Base-by-base conservation (phyloP, 1,140 invertebrate genomes). In the Lanistes nyassanus region DNA sequence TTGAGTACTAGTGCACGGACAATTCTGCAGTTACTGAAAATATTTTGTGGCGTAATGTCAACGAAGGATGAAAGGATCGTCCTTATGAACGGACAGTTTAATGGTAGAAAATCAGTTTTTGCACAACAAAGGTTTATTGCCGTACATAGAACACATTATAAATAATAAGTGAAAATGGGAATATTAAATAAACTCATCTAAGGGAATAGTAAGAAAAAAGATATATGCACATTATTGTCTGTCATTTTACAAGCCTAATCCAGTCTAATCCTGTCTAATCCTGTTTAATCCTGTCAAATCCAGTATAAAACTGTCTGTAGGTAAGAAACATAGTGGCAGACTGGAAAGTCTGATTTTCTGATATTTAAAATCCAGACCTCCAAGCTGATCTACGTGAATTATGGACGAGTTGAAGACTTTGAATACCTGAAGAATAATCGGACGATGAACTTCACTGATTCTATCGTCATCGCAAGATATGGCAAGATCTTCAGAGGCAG, bases 361-460 rank as follows among this genome's bases (percentile, higher is more conserved):
- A 31, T 31, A 11, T 60, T 9, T 60, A 31, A 26, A 31, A 60
- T 23, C n/a, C 56, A 60, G 56, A 23, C 9, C 1, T 47, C 42
- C 19, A 82, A 23, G 36, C 71, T 90, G 13, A 86, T 91, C 34
- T 92, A 91, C 81, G 90, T 86, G 6, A 90, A 92, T 79, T 92
- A 91, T 80, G 91, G 91, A 7, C 79, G 86, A 68, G 76, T 83
- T 21, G 86, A 91, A 62, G 91, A 92, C 81, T 92, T 89, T 80
- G 81, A 87, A 26, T 75, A 79, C 42, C 72, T 92, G 56, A 67
- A 69, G 26, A 55, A 71, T n/a, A 80, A 74, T 23, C 51, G 53
- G 39, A 79, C 69, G 7, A 81, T 91, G 31, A 80, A 81, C 58
- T 67, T 91, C 7, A 78, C 75, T 2, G 89, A 87, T 2, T 88